Percentiles rank a stretch among this genome's conserved stretches.
These are phyloP conservation scores for Pogonocherus hispidulus DNA, from an alignment of 2,888 invertebrate genomes.

Conservation along the genomic window DNA sequence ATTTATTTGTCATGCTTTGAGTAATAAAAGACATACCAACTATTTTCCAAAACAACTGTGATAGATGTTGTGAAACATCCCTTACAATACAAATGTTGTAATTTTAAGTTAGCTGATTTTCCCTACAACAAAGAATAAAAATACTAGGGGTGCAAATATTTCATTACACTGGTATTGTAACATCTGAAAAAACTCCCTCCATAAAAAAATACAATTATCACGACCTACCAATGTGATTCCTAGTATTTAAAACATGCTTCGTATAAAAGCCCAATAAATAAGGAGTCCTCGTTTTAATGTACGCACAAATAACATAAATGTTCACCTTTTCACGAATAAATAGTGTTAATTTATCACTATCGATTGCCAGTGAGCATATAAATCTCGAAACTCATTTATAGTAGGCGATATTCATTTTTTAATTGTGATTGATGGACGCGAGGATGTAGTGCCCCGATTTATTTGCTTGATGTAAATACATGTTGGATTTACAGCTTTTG, in stretches of 20 bases:
- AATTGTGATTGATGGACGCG: conserved; percentile 11
- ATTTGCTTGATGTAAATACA: conserved; percentile 10
- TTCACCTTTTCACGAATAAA: background rate
- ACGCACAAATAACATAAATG: background rate
- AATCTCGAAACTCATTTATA: conserved; percentile 1
- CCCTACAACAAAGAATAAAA: too few relatives aligned
- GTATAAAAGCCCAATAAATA: background rate
- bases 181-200: too few relatives aligned
- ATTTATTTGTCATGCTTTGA: too few relatives aligned
- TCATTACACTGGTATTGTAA: too few relatives aligned
- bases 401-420: background rate
- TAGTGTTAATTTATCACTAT: background rate
- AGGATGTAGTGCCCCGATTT: background rate
- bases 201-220: too few relatives aligned
- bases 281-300: background rate
- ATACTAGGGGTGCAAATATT: too few relatives aligned
- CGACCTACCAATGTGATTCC: too few relatives aligned
- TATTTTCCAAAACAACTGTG: too few relatives aligned
- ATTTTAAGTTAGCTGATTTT: too few relatives aligned
- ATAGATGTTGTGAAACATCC: too few relatives aligned
- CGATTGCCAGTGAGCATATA: background rate
- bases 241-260: background rate
- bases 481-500: conserved; percentile 4
- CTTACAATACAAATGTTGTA: too few relatives aligned
- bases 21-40: too few relatives aligned